A percentile compares a stretch with the other conserved stretches of the same genome.
phyloP scores from a whole-genome alignment of 1,140 invertebrate species.

The Varroa destructor region DNA sequence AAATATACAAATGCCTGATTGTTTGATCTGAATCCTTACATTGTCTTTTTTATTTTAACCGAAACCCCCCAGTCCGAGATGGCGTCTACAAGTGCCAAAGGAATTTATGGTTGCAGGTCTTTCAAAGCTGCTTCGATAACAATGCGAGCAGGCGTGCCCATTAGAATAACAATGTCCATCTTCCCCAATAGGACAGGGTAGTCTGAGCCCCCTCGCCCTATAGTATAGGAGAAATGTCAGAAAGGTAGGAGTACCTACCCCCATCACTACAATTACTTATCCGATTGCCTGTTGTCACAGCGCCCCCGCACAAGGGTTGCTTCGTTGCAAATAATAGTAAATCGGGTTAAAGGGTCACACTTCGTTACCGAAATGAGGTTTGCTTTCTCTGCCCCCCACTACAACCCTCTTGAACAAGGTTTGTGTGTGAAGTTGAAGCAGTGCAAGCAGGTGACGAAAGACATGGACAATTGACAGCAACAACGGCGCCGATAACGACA shows the following conservation, averaged over 20 bases:
- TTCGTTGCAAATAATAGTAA: neutral
- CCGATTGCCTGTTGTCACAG: neutral
- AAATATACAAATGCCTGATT: neutral
- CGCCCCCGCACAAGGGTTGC: neutral
- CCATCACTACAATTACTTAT: neutral
- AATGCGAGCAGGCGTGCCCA: neutral
- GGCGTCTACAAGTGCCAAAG: neutral
- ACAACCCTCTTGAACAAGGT: too few relatives aligned
- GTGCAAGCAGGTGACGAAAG: too few relatives aligned
- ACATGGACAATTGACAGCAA: too few relatives aligned
- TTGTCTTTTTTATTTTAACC: neutral
- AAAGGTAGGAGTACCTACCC: neutral
- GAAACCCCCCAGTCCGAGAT: neutral
- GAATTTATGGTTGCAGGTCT: neutral
- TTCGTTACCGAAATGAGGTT: slow-evolving; percentile 28
- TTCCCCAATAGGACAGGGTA: neutral
- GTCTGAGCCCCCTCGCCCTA: neutral
- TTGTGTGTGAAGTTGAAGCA: too few relatives aligned
- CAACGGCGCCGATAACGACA: too few relatives aligned
- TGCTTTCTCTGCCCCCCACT: neutral
- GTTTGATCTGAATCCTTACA: neutral
- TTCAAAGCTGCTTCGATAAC: neutral
- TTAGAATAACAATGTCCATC: slow-evolving; percentile 27
- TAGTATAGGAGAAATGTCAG: too few relatives aligned
- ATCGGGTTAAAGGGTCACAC: slow-evolving; percentile 28